Conservation (phyloP, 2,888 invertebrate species). For the Girardia tigrina region DNA sequence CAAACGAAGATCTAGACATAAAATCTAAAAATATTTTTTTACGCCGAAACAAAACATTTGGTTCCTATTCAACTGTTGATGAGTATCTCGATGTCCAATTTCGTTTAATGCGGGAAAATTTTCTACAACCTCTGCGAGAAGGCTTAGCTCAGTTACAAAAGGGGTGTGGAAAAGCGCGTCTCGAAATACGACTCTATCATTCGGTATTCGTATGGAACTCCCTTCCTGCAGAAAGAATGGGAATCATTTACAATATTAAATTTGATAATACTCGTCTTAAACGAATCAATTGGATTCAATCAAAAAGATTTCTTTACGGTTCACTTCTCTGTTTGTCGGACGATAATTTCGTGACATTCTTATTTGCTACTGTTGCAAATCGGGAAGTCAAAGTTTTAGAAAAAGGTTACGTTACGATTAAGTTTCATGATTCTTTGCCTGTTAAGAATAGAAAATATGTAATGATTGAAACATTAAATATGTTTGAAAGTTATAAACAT, state of each 20-base stretch:
- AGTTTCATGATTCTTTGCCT: background rate
- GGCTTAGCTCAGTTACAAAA: slow-evolving; percentile 52
- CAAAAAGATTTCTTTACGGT: slow-evolving; percentile 59
- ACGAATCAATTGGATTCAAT: slow-evolving; percentile 46
- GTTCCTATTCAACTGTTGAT: slow-evolving; percentile 57
- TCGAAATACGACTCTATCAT: slow-evolving; percentile 40
- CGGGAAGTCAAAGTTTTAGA: slow-evolving; percentile 17
- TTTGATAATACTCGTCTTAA: slow-evolving; percentile 34
- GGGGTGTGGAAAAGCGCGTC: slow-evolving; percentile 9
- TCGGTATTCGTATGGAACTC: slow-evolving; percentile 39
- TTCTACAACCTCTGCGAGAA: slow-evolving; percentile 60
- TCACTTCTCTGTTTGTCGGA: slow-evolving; percentile 61
- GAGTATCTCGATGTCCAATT: slow-evolving; percentile 69
- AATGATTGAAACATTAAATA: slow-evolving; percentile 66
- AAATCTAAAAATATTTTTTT: slow-evolving; percentile 49
- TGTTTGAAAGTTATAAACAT: slow-evolving; percentile 67
- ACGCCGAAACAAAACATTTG: slow-evolving; percentile 56
- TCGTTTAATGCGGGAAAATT: slow-evolving; percentile 65
- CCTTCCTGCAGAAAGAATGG: slow-evolving; percentile 39
- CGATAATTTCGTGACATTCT: slow-evolving; percentile 58
- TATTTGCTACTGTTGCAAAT: slow-evolving; percentile 60
- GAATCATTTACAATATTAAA: slow-evolving; percentile 38
- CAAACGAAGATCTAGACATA: slow-evolving; percentile 43
- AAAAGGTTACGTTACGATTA: background rate
- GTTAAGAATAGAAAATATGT: slow-evolving; percentile 16